phyloP scores from a whole-genome alignment of 2,888 invertebrate species.

The Tanytarsus gracilentus region DNA sequence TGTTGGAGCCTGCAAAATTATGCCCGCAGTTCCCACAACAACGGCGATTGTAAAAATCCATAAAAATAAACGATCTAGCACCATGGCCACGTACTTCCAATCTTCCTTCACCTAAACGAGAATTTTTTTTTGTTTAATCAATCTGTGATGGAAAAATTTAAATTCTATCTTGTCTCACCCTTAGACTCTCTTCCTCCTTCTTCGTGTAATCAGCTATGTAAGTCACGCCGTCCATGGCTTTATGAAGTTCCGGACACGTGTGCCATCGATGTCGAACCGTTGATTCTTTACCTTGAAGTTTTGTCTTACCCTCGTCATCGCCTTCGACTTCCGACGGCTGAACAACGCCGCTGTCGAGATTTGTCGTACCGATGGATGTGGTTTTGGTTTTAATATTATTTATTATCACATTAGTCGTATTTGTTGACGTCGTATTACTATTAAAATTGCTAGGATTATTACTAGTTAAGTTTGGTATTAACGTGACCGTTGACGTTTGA shows the following conservation, averaged over 20 bases:
- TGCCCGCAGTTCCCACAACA: constrained; percentile 85
- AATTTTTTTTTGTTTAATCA: not conserved
- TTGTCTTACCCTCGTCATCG: constrained; percentile 48
- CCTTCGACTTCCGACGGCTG: constrained; percentile 44
- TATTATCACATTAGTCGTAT: constrained; percentile 27
- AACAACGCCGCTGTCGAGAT: constrained; percentile 17
- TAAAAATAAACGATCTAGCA: constrained; percentile 84
- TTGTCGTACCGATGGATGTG: constrained; percentile 3
- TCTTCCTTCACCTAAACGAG: constrained; percentile 83
- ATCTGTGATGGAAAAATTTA: not conserved
- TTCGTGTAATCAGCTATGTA: constrained; percentile 90
- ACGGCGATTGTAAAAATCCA: constrained; percentile 97
- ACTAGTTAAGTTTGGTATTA: not conserved
- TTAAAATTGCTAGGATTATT: constrained; percentile 14
- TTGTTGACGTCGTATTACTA: constrained; percentile 6
- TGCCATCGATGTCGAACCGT: constrained; percentile 63
- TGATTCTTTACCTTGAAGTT: constrained; percentile 28
- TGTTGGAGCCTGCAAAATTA: constrained; percentile 90
- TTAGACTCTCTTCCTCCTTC: constrained; percentile 82
- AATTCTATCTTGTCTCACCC: constrained; percentile 51
- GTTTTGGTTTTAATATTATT: constrained; percentile 28
- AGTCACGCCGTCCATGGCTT: constrained; percentile 87
- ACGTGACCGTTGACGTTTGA: not conserved
- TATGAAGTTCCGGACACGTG: constrained; percentile 83
- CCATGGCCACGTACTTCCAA: constrained; percentile 80